These are phyloP conservation scores for Enteromius radiatus DNA, from an alignment of 2,797 vertebrate genomes.

Conservation along the genomic window DNA sequence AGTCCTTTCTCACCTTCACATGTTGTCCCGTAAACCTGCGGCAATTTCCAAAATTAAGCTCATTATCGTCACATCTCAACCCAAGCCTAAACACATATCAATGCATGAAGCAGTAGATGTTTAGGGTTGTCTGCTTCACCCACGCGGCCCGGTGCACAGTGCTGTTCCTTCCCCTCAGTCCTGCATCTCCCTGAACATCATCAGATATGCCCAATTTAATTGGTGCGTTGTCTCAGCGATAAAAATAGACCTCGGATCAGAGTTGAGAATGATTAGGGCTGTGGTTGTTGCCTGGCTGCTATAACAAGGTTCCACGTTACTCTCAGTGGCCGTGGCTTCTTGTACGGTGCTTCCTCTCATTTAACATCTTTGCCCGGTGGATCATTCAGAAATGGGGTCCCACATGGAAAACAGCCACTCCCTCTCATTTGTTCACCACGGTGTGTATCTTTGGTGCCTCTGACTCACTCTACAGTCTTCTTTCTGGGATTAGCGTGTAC, in stretches of 20 bases:
- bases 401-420: constrained; percentile 25
- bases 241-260: constrained; percentile 36
- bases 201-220: constrained; percentile 22
- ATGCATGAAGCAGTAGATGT: constrained; percentile 4
- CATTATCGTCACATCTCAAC: constrained; percentile 38
- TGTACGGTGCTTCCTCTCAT: constrained; percentile 18
- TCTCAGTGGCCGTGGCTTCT: neutral
- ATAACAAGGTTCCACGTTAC: neutral
- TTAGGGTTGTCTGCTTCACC: neutral
- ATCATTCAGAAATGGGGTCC: constrained; percentile 4
- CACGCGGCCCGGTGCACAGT: constrained; percentile 14
- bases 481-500: constrained; percentile 31
- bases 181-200: constrained; percentile 21
- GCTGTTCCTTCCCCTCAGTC: constrained; percentile 24
- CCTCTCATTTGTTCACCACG: neutral
- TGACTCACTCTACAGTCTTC: neutral
- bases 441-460: neutral
- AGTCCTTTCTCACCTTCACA: constrained; percentile 51
- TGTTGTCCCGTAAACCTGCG: constrained; percentile 23
- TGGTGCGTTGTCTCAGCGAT: constrained; percentile 5
- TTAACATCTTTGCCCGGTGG: constrained; percentile 31
- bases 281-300: constrained; percentile 42
- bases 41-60: constrained; percentile 13
- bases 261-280: constrained; percentile 5
- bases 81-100: constrained; percentile 21